These are phyloP conservation scores for Mallotus villosus DNA, from an alignment of 2,797 vertebrate genomes.

Conservation along the genomic window DNA sequence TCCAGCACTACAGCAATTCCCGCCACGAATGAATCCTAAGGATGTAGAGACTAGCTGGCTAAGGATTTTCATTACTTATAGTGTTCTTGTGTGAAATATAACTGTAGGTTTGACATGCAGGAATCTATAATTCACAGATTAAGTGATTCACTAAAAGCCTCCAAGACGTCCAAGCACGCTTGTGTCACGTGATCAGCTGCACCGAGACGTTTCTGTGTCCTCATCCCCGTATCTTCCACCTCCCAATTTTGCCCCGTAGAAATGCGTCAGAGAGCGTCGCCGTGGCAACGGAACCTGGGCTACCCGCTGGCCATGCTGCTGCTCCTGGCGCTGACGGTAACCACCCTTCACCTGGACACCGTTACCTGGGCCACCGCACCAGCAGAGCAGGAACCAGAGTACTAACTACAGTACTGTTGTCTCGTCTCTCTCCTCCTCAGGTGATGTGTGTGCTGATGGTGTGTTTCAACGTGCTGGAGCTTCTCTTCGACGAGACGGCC, in stretches of 20 bases:
- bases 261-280: slow-evolving; percentile 85
- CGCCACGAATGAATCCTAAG: not conserved
- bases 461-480: slow-evolving; percentile 91
- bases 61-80: no score
- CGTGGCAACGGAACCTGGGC: slow-evolving; percentile 94
- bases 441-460: slow-evolving; percentile 92
- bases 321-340: slow-evolving; percentile 88
- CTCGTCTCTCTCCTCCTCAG: slow-evolving; percentile 59
- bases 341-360: not conserved
- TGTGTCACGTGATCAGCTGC: not conserved
- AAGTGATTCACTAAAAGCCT: no score
- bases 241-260: slow-evolving; percentile 69
- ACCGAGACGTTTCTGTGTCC: not conserved
- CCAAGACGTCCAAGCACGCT: no score
- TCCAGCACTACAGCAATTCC: not conserved
- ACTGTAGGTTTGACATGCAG: no score
- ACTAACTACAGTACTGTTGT: no score
- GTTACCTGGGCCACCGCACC: not conserved
- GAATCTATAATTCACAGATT: no score
- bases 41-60: no score
- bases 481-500: slow-evolving; percentile 91
- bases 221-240: not conserved
- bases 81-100: no score
- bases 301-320: slow-evolving; percentile 93
- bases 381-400: not conserved